Evolutionary conservation across 2,888 invertebrate genomes (phyloP).

Genomic region (Acanthacorydalis orientalis): DNA sequence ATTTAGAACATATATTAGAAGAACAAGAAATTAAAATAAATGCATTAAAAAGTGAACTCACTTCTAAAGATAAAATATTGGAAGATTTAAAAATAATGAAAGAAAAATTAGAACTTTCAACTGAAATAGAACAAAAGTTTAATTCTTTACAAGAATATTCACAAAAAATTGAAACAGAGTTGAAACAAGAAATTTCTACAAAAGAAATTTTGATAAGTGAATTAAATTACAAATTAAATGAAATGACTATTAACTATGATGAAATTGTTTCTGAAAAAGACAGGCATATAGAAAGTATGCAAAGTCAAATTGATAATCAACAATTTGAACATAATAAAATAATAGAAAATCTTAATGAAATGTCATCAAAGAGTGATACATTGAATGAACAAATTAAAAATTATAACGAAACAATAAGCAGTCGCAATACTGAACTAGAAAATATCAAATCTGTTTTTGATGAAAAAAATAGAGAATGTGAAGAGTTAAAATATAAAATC

Average conservation of each 20-base stretch:
- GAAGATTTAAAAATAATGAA: not conserved
- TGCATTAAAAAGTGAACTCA: not conserved
- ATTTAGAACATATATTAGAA: conserved; percentile 13
- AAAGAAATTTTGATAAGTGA: not conserved
- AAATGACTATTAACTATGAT: not conserved
- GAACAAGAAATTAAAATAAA: conserved; percentile 20
- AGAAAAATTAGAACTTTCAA: not conserved
- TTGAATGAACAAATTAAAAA: conserved; percentile 9
- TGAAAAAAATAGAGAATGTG: conserved; percentile 30
- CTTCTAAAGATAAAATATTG: not conserved
- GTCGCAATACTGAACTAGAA: conserved; percentile 19
- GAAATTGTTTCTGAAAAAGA: conserved; percentile 13
- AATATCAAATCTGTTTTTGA: conserved; percentile 24
- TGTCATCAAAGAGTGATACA: conserved; percentile 28
- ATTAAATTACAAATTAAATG: not conserved
- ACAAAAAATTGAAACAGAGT: not conserved
- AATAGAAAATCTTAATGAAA: conserved; percentile 24
- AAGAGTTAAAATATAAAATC: conserved; percentile 31
- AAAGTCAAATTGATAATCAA: conserved; percentile 14
- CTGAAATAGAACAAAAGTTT: not conserved
- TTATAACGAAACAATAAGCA: conserved; percentile 26
- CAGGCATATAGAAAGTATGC: conserved; percentile 16
- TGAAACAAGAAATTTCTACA: not conserved
- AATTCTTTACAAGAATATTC: not conserved
- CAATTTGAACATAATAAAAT: conserved; percentile 18